Conservation (phyloP, 2,888 invertebrate genomes). For the Harmothoe impar region DNA sequence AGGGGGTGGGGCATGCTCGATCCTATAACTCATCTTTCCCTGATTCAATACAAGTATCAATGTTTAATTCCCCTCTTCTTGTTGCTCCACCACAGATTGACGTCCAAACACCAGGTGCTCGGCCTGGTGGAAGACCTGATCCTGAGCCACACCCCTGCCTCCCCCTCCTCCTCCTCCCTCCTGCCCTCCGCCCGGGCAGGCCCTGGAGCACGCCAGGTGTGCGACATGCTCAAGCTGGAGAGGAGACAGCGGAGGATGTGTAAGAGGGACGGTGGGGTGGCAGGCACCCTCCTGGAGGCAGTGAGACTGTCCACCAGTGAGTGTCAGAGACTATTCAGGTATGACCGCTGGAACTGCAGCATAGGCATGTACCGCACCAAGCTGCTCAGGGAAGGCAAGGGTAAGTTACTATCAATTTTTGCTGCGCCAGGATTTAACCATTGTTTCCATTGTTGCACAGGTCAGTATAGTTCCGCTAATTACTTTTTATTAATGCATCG, state of each 20-base stretch:
- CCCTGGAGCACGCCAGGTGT: constrained; percentile 27
- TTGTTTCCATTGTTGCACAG: too few species aligned
- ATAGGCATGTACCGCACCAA: constrained; percentile 97
- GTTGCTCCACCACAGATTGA: background rate
- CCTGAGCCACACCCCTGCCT: background rate
- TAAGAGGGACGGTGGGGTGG: constrained; percentile 95
- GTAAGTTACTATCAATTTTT: background rate
- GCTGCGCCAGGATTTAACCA: too few species aligned
- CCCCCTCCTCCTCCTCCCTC: background rate
- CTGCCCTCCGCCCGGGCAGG: background rate
- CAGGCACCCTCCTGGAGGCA: constrained; percentile 94
- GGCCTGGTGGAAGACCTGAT: constrained; percentile 42
- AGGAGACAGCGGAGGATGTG: constrained; percentile 90
- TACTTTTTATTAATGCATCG: too few species aligned
- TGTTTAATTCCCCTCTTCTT: too few species aligned
- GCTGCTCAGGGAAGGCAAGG: constrained; percentile 94
- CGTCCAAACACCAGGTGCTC: constrained; percentile 22
- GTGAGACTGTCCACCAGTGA: constrained; percentile 95
- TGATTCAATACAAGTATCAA: too few species aligned
- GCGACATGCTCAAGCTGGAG: constrained; percentile 55
- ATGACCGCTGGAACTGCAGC: constrained; percentile 96
- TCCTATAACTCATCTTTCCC: too few species aligned
- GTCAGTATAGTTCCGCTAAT: too few species aligned
- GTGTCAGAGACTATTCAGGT: constrained; percentile 96
- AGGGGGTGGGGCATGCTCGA: too few species aligned